Percentiles rank a stretch among this genome's conserved stretches.
These are phyloP conservation scores for Nezara viridula DNA, from an alignment of 2,888 invertebrate species.

Conservation along the genomic window DNA sequence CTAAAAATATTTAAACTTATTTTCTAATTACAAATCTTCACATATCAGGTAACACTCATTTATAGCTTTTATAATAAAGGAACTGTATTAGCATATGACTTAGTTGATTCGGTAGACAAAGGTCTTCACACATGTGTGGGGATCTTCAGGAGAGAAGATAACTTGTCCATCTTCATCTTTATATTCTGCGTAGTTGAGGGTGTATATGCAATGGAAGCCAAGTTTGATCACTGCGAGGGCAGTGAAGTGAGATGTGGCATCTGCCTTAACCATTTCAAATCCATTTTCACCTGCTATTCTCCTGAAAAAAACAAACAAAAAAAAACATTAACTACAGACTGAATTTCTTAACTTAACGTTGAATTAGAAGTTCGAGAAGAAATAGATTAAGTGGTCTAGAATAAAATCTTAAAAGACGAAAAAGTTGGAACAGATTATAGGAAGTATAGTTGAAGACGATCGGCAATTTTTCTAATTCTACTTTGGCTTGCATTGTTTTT, in stretches of 20 bases:
- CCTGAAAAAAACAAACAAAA: conserved; percentile 71
- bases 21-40: conserved; percentile 32
- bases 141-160: conserved; percentile 77
- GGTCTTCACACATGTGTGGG: conserved; percentile 75
- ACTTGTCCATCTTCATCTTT: conserved; percentile 74
- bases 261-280: conserved; percentile 76
- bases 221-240: conserved; percentile 80
- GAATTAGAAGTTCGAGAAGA: neutral
- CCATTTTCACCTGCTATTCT: conserved; percentile 72
- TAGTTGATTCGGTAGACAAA: conserved; percentile 69
- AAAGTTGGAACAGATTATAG: too few relatives aligned
- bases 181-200: conserved; percentile 77
- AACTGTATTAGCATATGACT: neutral
- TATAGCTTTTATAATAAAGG: neutral
- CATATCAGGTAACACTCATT: conserved; percentile 26
- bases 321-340: neutral
- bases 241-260: conserved; percentile 84
- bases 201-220: conserved; percentile 79
- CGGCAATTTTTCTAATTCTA: too few relatives aligned
- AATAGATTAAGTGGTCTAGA: neutral
- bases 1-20: neutral
- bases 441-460: too few relatives aligned
- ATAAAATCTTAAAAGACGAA: too few relatives aligned
- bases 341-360: neutral
- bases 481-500: too few relatives aligned